Conservation (phyloP, 2,113 vertebrate genomes). For the Nibea albiflora region DNA sequence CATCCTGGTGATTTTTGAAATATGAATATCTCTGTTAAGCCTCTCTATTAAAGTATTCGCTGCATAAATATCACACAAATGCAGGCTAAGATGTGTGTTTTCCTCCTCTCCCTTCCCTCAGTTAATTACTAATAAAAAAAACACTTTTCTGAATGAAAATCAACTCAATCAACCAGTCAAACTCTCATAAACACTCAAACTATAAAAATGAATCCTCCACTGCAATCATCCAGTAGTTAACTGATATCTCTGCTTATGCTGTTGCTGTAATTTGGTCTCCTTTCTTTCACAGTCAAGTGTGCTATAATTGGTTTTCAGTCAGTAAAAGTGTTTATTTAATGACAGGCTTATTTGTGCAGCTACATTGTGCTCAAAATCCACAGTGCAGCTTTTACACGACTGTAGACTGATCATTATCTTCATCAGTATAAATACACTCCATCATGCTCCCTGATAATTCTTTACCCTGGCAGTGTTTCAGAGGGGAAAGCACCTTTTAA, state of each 20-base stretch:
- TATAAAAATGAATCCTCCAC: slow-evolving; percentile 16
- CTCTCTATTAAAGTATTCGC: background rate
- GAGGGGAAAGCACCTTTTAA: background rate
- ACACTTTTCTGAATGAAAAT: slow-evolving; percentile 6
- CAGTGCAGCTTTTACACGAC: slow-evolving; percentile 9
- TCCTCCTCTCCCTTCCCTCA: background rate
- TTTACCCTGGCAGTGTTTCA: slow-evolving; percentile 17
- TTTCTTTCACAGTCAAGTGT: slow-evolving; percentile 26
- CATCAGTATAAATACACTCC: slow-evolving; percentile 24
- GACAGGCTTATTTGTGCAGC: slow-evolving; percentile 27
- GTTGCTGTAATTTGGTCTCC: slow-evolving; percentile 22
- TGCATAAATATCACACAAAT: background rate
- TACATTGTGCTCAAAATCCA: slow-evolving; percentile 13
- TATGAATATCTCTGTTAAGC: background rate
- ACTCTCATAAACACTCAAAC: slow-evolving; percentile 30
- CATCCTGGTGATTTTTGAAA: background rate
- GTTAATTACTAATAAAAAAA: background rate
- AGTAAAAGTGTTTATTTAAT: slow-evolving; percentile 45
- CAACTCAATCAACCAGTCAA: background rate
- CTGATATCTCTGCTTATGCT: slow-evolving; percentile 10
- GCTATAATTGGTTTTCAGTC: slow-evolving; percentile 34
- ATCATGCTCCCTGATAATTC: slow-evolving; percentile 10
- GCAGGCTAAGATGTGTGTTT: background rate
- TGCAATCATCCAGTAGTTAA: slow-evolving; percentile 7
- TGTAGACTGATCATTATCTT: slow-evolving; percentile 38